These are phyloP conservation scores for Stegana nigrithorax DNA, from an alignment of 2,888 invertebrate species.

Conservation along the genomic window DNA sequence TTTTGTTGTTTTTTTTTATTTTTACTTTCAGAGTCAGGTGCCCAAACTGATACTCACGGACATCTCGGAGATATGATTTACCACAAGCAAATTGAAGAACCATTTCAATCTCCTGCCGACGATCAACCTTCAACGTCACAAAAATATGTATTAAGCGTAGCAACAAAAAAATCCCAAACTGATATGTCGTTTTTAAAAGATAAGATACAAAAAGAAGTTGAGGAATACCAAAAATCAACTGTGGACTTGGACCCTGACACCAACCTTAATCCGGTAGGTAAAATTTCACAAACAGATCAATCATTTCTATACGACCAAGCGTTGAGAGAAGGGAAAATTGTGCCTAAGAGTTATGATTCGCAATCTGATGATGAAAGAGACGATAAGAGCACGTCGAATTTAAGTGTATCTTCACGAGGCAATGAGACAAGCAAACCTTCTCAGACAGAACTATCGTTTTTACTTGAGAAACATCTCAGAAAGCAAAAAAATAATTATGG, in stretches of 20 bases:
- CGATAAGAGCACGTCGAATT: too few relatives aligned
- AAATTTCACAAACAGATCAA: too few relatives aligned
- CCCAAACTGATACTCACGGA: slow-evolving; percentile 49
- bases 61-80: slow-evolving; percentile 48
- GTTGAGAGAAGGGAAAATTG: not conserved
- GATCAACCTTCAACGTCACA: slow-evolving; percentile 6
- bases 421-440: too few relatives aligned
- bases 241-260: too few relatives aligned
- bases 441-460: slow-evolving; percentile 31
- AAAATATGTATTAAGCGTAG: not conserved
- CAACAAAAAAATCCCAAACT: slow-evolving; percentile 21
- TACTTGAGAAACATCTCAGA: slow-evolving; percentile 6
- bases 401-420: too few relatives aligned
- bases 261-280: too few relatives aligned
- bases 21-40: slow-evolving; percentile 26
- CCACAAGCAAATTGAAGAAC: too few relatives aligned
- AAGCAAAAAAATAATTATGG: too few relatives aligned
- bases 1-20: slow-evolving; percentile 28
- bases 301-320: too few relatives aligned
- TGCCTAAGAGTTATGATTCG: too few relatives aligned
- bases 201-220: not conserved
- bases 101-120: too few relatives aligned
- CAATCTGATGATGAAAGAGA: too few relatives aligned
- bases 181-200: slow-evolving; percentile 14
- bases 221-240: not conserved